phyloP scores from a whole-genome alignment of 1,140 invertebrate species.

The Zaprionus camerounensis region DNA sequence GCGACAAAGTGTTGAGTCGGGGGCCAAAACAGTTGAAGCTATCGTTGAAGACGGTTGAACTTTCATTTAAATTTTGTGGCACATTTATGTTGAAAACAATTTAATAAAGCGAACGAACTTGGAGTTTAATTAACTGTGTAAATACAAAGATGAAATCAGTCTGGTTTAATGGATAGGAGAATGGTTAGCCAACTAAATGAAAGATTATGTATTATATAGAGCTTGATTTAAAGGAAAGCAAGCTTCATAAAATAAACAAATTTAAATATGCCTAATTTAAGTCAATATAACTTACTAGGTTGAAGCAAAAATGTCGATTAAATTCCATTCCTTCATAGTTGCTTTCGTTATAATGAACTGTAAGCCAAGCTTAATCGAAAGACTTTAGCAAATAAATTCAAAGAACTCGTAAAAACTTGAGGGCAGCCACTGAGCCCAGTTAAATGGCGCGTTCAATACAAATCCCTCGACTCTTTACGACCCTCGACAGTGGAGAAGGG shows the following conservation, averaged over 20 bases:
- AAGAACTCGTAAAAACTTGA: constrained; percentile 1
- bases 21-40: background rate
- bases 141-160: background rate
- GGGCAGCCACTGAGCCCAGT: constrained; percentile 2
- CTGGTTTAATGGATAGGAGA: background rate
- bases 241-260: no score
- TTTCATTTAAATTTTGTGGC: background rate
- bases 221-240: no score
- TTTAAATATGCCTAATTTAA: background rate
- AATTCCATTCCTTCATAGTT: background rate
- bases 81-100: background rate
- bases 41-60: background rate
- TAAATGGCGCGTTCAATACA: constrained; percentile 16
- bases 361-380: background rate
- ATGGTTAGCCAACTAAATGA: no score
- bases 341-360: background rate
- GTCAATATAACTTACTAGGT: no score
- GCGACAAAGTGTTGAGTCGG: constrained; percentile 8
- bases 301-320: background rate
- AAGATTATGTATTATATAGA: no score
- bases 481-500: background rate
- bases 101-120: background rate
- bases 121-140: background rate
- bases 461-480: constrained; percentile 13
- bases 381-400: constrained; percentile 3